Percentiles rank a stretch among this genome's conserved stretches.
Evolutionary conservation across 2,113 vertebrate genomes (phyloP).

Genomic region (Siphamia tubifer): DNA sequence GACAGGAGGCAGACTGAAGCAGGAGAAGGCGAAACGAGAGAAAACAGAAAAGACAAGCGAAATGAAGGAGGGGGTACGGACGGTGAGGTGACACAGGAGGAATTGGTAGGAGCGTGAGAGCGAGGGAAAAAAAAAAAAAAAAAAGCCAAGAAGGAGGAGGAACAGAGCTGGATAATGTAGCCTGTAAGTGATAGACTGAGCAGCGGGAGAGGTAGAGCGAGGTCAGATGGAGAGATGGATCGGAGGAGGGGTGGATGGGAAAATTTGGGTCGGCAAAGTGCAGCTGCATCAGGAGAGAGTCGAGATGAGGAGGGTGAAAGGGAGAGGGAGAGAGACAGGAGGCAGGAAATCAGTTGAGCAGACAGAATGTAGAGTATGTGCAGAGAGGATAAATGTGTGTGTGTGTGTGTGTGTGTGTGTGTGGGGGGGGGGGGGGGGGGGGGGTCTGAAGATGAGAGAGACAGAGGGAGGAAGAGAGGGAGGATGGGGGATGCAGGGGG

Average conservation of each 20-base stretch:
- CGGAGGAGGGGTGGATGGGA: constrained; percentile 17
- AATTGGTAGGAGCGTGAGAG: neutral
- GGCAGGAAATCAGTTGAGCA: constrained; percentile 73
- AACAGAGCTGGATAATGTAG: constrained; percentile 41
- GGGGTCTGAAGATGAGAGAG: constrained; percentile 49
- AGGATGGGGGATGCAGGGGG: neutral
- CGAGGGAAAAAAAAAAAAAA: too few relatives aligned
- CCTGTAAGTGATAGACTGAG: constrained; percentile 56
- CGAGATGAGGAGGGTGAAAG: constrained; percentile 40
- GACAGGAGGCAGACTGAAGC: constrained; percentile 15
- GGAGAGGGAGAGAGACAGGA: constrained; percentile 39
- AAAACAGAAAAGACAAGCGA: constrained; percentile 5
- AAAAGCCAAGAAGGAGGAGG: constrained; percentile 6
- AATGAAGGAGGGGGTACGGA: neutral
- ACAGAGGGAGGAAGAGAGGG: constrained; percentile 28
- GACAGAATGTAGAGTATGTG: constrained; percentile 69
- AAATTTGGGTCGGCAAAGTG: constrained; percentile 64
- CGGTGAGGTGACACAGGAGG: constrained; percentile 14
- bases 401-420: too few relatives aligned
- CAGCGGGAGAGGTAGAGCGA: constrained; percentile 40
- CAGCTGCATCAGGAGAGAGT: constrained; percentile 59
- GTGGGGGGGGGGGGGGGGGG: constrained; percentile 46
- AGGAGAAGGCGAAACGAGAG: constrained; percentile 12
- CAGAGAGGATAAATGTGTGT: constrained; percentile 63
- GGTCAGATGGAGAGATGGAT: constrained; percentile 58